Evolutionary conservation across 1,140 invertebrate species (phyloP).

Genomic region (Zaprionus tsacasi): DNA sequence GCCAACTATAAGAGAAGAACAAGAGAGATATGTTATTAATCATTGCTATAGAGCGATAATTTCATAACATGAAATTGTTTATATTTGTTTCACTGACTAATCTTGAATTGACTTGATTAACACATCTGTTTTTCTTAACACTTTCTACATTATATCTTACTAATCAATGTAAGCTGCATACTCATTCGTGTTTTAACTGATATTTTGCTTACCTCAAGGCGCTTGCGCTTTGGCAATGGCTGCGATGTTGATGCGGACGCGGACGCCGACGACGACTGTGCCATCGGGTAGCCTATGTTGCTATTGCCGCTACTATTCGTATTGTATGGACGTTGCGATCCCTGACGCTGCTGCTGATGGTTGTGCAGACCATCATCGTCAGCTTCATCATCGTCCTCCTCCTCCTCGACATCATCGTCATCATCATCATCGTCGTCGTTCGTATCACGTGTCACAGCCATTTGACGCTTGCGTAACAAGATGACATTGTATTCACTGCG

Average conservation of each 20-base stretch:
- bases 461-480: slow-evolving; percentile 43
- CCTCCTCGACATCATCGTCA: slow-evolving; percentile 47
- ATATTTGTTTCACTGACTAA: too few species aligned
- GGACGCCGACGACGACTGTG: background rate
- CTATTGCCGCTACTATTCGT: background rate
- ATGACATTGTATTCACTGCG: slow-evolving; percentile 64
- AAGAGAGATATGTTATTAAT: background rate
- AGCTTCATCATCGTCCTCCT: slow-evolving; percentile 28
- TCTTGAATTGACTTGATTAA: too few species aligned
- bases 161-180: background rate
- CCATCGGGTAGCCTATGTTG: background rate
- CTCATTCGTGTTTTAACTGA: background rate
- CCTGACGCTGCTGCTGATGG: slow-evolving; percentile 15
- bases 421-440: slow-evolving; percentile 52
- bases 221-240: slow-evolving; percentile 30
- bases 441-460: slow-evolving; percentile 22
- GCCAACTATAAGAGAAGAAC: slow-evolving; percentile 1
- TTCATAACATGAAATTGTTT: background rate
- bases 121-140: background rate
- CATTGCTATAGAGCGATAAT: background rate
- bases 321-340: background rate
- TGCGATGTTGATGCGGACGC: slow-evolving; percentile 1
- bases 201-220: slow-evolving; percentile 24
- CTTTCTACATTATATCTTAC: background rate
- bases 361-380: slow-evolving; percentile 3